These are phyloP conservation scores for Agrilus planipennis DNA, from an alignment of 1,140 invertebrate species.

Conservation along the genomic window DNA sequence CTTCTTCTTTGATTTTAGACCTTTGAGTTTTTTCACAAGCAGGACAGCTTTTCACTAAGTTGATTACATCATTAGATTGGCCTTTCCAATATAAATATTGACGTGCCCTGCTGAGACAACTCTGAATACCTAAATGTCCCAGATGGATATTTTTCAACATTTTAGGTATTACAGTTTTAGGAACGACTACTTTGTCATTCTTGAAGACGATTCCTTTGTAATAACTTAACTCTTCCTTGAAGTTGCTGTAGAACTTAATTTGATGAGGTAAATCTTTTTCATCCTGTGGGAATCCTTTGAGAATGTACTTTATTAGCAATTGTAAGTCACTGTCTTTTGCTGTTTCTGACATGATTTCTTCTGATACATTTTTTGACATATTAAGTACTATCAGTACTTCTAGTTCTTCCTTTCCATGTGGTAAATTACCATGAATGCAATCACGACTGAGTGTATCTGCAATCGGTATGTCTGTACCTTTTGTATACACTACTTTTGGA, in stretches of 20 bases:
- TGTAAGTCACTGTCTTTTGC: background rate
- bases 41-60: no score
- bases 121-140: no score
- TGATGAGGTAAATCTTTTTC: background rate
- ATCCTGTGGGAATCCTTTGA: background rate
- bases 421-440: background rate
- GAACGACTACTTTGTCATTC: no score
- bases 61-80: no score
- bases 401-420: background rate
- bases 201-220: no score
- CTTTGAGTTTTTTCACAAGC: no score
- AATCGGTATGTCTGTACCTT: slow-evolving; percentile 3
- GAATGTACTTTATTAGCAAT: background rate
- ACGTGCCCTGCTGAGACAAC: no score
- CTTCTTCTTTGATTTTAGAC: no score
- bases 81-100: no score
- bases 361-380: background rate
- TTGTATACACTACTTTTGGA: background rate
- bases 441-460: slow-evolving; percentile 3
- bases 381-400: background rate
- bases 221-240: background rate
- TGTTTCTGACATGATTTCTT: background rate
- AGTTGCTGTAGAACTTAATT: background rate
- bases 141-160: no score
- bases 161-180: no score